Evolutionary conservation across 2,113 vertebrate species (phyloP).

Genomic region (Monopterus albus): DNA sequence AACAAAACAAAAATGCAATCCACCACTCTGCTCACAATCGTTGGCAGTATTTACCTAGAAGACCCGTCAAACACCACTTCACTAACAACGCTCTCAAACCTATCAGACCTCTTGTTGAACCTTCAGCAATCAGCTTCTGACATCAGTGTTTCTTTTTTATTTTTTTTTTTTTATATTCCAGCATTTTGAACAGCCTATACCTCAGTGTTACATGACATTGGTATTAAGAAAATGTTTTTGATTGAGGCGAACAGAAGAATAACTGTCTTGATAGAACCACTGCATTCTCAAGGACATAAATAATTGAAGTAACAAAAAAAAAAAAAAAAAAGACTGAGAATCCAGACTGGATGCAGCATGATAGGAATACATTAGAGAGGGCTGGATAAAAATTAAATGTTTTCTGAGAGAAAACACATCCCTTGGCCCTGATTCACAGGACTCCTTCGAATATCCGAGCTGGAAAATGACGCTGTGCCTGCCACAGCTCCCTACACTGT

Average conservation of each 20-base stretch:
- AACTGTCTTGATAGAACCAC: conserved; percentile 55
- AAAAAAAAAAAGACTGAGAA: conserved; percentile 54
- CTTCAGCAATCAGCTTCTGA: conserved; percentile 48
- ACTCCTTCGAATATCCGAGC: conserved; percentile 56
- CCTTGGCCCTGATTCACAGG: conserved; percentile 44
- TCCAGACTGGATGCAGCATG: conserved; percentile 61
- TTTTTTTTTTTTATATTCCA: conserved; percentile 39
- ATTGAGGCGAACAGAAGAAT: conserved; percentile 58
- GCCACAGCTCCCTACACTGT: conserved; percentile 73
- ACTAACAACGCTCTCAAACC: conserved; percentile 50
- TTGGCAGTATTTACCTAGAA: conserved; percentile 60
- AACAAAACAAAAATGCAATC: conserved; percentile 44
- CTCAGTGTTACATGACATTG: conserved; percentile 55
- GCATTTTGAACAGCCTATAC: conserved; percentile 69
- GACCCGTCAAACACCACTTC: conserved; percentile 66
- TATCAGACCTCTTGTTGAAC: conserved; percentile 53
- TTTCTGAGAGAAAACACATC: conserved; percentile 36
- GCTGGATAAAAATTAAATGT: conserved; percentile 19
- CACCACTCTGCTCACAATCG: conserved; percentile 48
- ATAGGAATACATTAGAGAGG: conserved; percentile 29
- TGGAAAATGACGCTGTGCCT: conserved; percentile 67
- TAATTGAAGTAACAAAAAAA: conserved; percentile 46
- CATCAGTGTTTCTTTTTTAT: conserved; percentile 43
- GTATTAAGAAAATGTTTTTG: conserved; percentile 51
- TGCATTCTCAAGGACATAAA: conserved; percentile 60